These are phyloP conservation scores for Ormyrus thymus DNA, from an alignment of 2,888 invertebrate genomes.

Conservation along the genomic window DNA sequence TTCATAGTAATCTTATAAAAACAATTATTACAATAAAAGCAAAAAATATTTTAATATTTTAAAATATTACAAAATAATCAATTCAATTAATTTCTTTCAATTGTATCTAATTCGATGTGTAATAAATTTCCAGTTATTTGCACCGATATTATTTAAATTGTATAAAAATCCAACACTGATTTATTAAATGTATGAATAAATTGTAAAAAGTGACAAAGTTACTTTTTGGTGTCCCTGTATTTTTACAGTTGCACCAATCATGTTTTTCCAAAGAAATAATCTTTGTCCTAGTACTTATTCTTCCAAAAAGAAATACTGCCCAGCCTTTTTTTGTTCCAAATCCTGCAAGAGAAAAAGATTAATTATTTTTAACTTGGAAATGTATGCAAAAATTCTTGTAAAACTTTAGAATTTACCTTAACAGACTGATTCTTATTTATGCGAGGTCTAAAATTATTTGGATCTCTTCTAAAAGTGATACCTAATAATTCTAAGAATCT, in stretches of 20 bases:
- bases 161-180: conserved; percentile 28
- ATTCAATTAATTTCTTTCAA: conserved; percentile 20
- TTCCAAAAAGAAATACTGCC: conserved; percentile 99
- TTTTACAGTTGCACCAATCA: conserved; percentile 25
- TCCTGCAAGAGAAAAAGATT: conserved; percentile 79
- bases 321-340: conserved; percentile 96
- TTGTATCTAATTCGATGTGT: conserved; percentile 13
- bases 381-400: conserved; percentile 57
- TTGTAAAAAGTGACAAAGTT: conserved; percentile 40
- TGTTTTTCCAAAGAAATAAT: conserved; percentile 14
- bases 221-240: conserved; percentile 15
- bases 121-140: conserved; percentile 32
- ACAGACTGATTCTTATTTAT: conserved; percentile 98
- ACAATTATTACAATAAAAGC: conserved; percentile 23
- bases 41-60: conserved; percentile 29
- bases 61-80: conserved; percentile 25
- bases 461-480: conserved; percentile 98
- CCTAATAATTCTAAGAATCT: conserved; percentile 95
- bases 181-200: conserved; percentile 33
- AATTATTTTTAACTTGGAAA: background rate
- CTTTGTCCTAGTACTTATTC: conserved; percentile 75
- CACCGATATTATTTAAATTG: conserved; percentile 4
- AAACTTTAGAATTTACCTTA: conserved; percentile 79
- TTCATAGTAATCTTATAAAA: conserved; percentile 39
- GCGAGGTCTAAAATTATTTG: conserved; percentile 98